A percentile compares a stretch with the other conserved stretches of the same genome.
Evolutionary conservation across 2,888 invertebrate species (phyloP).

Genomic region (Diogma glabrata): DNA sequence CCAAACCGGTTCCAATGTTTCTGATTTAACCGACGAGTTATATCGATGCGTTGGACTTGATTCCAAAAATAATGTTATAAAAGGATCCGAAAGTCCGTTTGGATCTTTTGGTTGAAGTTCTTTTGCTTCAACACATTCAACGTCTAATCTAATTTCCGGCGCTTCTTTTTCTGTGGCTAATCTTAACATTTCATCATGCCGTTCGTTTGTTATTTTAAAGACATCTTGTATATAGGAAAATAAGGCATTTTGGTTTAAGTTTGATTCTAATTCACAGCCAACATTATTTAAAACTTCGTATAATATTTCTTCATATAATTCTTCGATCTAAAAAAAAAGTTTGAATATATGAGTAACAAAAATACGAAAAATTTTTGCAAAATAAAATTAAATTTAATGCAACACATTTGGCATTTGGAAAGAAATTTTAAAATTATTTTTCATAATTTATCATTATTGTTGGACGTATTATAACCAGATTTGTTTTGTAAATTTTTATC

Average conservation of each 20-base stretch:
- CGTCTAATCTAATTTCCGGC: slow-evolving; percentile 70
- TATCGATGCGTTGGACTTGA: slow-evolving; percentile 67
- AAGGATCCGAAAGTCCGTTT: slow-evolving; percentile 93
- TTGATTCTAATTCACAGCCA: slow-evolving; percentile 61
- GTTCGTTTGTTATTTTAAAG: slow-evolving; percentile 59
- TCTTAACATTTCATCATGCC: slow-evolving; percentile 58
- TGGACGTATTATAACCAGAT: no score
- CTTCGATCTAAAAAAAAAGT: slow-evolving; percentile 54
- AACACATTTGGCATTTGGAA: no score
- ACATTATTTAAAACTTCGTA: slow-evolving; percentile 77
- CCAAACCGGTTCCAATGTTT: slow-evolving; percentile 86
- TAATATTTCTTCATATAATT: slow-evolving; percentile 71
- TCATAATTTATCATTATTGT: no score
- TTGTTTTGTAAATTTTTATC: no score
- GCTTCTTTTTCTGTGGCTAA: slow-evolving; percentile 68
- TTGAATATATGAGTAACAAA: no score
- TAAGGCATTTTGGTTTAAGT: slow-evolving; percentile 55
- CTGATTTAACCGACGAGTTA: slow-evolving; percentile 83
- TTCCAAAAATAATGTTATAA: slow-evolving; percentile 81
- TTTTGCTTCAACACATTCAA: slow-evolving; percentile 78
- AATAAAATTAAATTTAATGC: no score
- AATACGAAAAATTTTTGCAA: no score
- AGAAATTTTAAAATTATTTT: no score
- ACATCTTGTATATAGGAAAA: slow-evolving; percentile 71
- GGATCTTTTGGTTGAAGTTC: slow-evolving; percentile 75